Evolutionary conservation across 2,113 vertebrate species (phyloP).

Genomic region (Amphiprion percula): DNA sequence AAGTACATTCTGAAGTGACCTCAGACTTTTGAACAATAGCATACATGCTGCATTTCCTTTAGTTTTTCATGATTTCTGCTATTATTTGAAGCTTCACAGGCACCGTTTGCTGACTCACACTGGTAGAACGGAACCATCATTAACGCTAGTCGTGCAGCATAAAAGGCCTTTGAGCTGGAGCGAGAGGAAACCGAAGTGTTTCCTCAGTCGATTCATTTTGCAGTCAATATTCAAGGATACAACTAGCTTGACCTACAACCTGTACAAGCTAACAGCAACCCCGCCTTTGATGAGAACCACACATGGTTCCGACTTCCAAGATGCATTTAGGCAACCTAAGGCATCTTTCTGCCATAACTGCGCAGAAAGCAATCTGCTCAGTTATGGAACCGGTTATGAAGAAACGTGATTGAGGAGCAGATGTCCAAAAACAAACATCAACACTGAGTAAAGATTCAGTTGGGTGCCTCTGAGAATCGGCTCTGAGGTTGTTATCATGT

Average conservation of each 20-base stretch:
- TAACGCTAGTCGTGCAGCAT: not conserved
- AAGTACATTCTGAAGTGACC: too few relatives aligned
- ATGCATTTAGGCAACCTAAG: not conserved
- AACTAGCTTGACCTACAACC: not conserved
- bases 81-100: not conserved
- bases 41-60: not conserved
- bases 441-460: not conserved
- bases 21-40: too few relatives aligned
- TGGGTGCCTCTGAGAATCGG: not conserved
- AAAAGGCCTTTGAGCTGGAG: too few relatives aligned
- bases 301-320: not conserved
- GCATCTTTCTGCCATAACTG: not conserved
- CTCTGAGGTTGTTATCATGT: not conserved
- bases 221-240: not conserved
- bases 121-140: not conserved
- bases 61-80: not conserved
- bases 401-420: not conserved
- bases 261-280: too few relatives aligned
- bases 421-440: not conserved
- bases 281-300: too few relatives aligned
- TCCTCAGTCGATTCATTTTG: not conserved
- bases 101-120: not conserved
- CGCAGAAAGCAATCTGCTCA: not conserved
- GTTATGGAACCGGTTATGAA: not conserved
- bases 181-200: too few relatives aligned